phyloP scores from a whole-genome alignment of 1,140 invertebrate genomes.

The Pectinophora gossypiella region DNA sequence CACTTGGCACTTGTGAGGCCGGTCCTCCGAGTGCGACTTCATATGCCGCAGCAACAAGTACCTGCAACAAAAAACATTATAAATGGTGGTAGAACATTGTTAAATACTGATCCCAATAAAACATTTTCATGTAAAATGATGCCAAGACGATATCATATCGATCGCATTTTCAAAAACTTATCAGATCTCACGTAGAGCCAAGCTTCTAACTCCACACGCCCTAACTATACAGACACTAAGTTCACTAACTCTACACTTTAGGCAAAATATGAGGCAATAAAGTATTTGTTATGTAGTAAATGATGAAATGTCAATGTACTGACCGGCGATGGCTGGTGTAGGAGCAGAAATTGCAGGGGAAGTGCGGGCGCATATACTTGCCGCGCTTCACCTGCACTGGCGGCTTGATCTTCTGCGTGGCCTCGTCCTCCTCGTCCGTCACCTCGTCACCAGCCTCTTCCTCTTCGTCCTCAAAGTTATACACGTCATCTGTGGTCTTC shows the following conservation, averaged over 20 bases:
- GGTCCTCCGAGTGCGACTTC: conserved; percentile 96
- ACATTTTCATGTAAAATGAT: too few species aligned
- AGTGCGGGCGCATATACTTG: conserved; percentile 35
- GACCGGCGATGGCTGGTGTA: conserved; percentile 58
- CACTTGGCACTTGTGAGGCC: conserved; percentile 95
- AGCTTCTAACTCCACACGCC: too few species aligned
- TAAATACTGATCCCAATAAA: too few species aligned
- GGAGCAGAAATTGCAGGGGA: conserved; percentile 50
- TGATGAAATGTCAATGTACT: too few species aligned
- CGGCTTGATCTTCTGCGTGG: conserved; percentile 13
- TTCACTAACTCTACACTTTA: too few species aligned
- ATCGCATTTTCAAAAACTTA: too few species aligned
- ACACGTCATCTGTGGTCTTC: conserved; percentile 65
- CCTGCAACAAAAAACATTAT: conserved; percentile 43
- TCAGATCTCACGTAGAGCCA: too few species aligned
- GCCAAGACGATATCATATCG: too few species aligned
- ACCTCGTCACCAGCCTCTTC: conserved; percentile 45
- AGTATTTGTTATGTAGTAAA: too few species aligned
- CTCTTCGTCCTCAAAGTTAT: conserved; percentile 77
- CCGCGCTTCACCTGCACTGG: conserved; percentile 10
- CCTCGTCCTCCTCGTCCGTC: conserved; percentile 22
- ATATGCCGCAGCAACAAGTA: conserved; percentile 95
- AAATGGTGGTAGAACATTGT: too few species aligned
- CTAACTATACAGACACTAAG: too few species aligned
- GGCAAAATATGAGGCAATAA: too few species aligned